A percentile compares a stretch with the other conserved stretches of the same genome.
These are phyloP conservation scores for Monodelphis domestica DNA, from an alignment of 2,797 vertebrate species.

Conservation along the genomic window DNA sequence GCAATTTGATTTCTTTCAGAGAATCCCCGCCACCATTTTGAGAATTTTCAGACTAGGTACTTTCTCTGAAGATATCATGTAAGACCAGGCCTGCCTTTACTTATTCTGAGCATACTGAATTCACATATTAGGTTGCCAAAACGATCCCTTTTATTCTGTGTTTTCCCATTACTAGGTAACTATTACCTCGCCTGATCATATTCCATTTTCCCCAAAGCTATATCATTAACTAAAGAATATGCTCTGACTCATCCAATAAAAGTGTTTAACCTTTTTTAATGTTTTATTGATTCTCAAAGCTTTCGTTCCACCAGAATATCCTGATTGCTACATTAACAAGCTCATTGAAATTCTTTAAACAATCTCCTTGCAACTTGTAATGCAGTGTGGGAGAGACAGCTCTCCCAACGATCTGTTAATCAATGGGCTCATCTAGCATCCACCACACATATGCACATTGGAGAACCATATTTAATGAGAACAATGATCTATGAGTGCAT, in stretches of 20 bases:
- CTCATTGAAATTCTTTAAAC: slow-evolving; percentile 56
- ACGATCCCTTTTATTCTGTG: slow-evolving; percentile 11
- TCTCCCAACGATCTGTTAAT: background rate
- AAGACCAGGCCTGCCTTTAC: background rate
- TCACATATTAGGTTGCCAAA: slow-evolving; percentile 21
- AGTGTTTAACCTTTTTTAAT: slow-evolving; percentile 63
- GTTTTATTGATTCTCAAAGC: slow-evolving; percentile 68
- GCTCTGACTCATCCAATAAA: slow-evolving; percentile 52
- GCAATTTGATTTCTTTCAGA: background rate
- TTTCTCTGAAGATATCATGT: background rate
- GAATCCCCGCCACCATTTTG: background rate
- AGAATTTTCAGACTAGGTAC: background rate
- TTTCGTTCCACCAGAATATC: slow-evolving; percentile 38
- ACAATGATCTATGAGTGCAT: background rate
- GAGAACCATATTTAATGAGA: background rate
- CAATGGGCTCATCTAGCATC: background rate
- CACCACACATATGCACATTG: background rate
- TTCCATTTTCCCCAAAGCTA: slow-evolving; percentile 44
- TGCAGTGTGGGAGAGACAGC: background rate
- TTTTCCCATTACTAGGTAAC: slow-evolving; percentile 39
- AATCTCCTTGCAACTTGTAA: background rate
- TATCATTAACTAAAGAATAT: slow-evolving; percentile 62
- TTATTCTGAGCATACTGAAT: slow-evolving; percentile 11
- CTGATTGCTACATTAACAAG: slow-evolving; percentile 48
- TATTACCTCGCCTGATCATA: slow-evolving; percentile 36